Percentiles rank a stretch among this genome's conserved stretches.
Conservation (phyloP, 1,140 invertebrate species). For the Varroa destructor region DNA sequence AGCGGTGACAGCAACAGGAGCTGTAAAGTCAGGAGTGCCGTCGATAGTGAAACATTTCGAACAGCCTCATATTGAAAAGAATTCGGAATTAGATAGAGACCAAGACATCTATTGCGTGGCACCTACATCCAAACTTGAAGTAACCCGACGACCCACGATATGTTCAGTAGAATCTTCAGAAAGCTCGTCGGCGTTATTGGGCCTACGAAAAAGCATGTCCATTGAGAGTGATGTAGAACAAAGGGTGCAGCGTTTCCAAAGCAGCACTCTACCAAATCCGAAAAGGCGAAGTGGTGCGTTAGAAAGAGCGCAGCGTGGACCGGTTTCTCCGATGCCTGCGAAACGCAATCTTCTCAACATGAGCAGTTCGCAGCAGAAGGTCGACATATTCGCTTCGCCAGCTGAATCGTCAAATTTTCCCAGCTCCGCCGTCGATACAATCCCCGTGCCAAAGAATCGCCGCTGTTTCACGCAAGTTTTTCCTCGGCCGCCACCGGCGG, state of each 20-base stretch:
- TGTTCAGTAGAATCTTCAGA: too few species aligned
- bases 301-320: not conserved
- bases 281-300: not conserved
- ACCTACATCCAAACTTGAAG: constrained; percentile 14
- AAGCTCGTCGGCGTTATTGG: not conserved
- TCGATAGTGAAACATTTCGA: not conserved
- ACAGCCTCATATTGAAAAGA: too few species aligned
- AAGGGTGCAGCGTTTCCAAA: constrained; percentile 24
- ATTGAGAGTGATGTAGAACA: constrained; percentile 4
- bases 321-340: constrained; percentile 8
- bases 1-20: not conserved
- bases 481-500: not conserved
- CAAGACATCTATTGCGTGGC: constrained; percentile 21
- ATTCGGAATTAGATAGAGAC: constrained; percentile 13
- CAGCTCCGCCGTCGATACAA: constrained; percentile 21
- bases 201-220: not conserved
- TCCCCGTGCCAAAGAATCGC: constrained; percentile 25
- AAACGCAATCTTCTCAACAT: constrained; percentile 22
- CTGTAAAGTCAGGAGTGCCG: not conserved
- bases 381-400: not conserved
- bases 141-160: not conserved
- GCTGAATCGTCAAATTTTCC: not conserved
- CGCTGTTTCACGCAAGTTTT: constrained; percentile 21
- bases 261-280: constrained; percentile 15
- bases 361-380: constrained; percentile 11